Base-by-base conservation (phyloP, 2,797 vertebrate genomes). In the Staurois parvus region DNA sequence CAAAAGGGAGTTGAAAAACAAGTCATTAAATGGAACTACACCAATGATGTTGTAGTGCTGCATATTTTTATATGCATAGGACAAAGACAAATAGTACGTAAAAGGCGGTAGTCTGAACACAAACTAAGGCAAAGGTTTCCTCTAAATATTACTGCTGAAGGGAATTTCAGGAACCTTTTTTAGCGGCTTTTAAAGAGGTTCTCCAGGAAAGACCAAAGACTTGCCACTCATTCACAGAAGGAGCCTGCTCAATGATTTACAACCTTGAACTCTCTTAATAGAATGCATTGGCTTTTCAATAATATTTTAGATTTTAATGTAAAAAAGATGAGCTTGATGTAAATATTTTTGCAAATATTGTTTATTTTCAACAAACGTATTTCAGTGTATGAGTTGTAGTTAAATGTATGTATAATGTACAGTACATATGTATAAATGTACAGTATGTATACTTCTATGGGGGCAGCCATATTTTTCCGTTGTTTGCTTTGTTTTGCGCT, bases 1-100 rank as follows among this genome's bases (percentile, higher is more conserved):
- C 75, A 86, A 76, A 76, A 67, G 84, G 64, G 66, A 86, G 80
- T 83, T 87, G 85, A 78, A 83, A 83, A 87, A 83, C 85, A 83
- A 76, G 85, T 73, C 26, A 62, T 73, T 83, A 67, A 77, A 87
- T 79, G 69, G 69, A 73, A 74, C 75, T 73, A 32, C 75, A 52
- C 68, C 24, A 67, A 32, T 48, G 69, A 83, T 83, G 69, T 73
- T 45, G 42, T 74, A 34, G 40, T 21, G n/a, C 67, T 67, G 74
- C 70, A 75, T 83, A 69, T 79, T 74, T 86, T 79, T 79, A 72
- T 75, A 68, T 73, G 29, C 75, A 79, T 68, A 67, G 59, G 62
- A 42, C 75, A 79, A 83, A 86, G 68, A 17, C 52, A 83, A 86
- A 84, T 69, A 32, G 28, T 40, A 26, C 30, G 4, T 80, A 75